These are phyloP conservation scores for Monomorium pharaonis DNA, from an alignment of 1,140 invertebrate species.

Conservation along the genomic window DNA sequence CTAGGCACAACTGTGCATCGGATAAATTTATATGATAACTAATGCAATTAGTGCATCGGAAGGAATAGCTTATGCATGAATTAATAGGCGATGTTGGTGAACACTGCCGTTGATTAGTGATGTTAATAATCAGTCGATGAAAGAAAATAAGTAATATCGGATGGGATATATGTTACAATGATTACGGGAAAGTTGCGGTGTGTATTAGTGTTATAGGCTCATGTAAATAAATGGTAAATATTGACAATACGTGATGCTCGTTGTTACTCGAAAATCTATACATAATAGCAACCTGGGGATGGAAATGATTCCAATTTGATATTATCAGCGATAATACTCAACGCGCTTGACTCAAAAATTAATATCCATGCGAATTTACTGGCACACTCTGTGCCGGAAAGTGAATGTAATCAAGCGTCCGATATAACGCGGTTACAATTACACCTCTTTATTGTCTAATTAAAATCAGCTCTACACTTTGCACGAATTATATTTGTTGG, in stretches of 20 bases:
- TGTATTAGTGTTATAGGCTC: not conserved
- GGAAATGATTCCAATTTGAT: constrained; percentile 65
- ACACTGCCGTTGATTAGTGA: constrained; percentile 1
- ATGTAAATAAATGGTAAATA: constrained; percentile 56
- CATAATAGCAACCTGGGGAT: constrained; percentile 37
- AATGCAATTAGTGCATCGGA: constrained; percentile 45
- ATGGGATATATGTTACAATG: not conserved
- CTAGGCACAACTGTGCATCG: constrained; percentile 19
- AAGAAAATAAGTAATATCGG: constrained; percentile 46
- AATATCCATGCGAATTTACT: constrained; percentile 68
- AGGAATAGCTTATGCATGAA: constrained; percentile 29
- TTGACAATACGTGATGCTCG: constrained; percentile 23
- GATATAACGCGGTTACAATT: constrained; percentile 72
- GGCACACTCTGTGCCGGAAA: constrained; percentile 60
- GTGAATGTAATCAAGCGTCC: constrained; percentile 77
- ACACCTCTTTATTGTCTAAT: constrained; percentile 75
- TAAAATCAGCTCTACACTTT: constrained; percentile 67
- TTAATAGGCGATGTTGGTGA: constrained; percentile 17
- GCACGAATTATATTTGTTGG: constrained; percentile 60
- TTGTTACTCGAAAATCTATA: constrained; percentile 55
- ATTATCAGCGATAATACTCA: constrained; percentile 68
- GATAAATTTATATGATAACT: constrained; percentile 32
- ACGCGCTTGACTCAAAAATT: constrained; percentile 70
- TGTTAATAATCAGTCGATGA: constrained; percentile 25
- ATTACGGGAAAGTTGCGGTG: constrained; percentile 31